Percentiles rank a stretch among this genome's conserved stretches.
phyloP scores from a whole-genome alignment of 2,113 vertebrate species.

The Callocephalon fimbriatum region DNA sequence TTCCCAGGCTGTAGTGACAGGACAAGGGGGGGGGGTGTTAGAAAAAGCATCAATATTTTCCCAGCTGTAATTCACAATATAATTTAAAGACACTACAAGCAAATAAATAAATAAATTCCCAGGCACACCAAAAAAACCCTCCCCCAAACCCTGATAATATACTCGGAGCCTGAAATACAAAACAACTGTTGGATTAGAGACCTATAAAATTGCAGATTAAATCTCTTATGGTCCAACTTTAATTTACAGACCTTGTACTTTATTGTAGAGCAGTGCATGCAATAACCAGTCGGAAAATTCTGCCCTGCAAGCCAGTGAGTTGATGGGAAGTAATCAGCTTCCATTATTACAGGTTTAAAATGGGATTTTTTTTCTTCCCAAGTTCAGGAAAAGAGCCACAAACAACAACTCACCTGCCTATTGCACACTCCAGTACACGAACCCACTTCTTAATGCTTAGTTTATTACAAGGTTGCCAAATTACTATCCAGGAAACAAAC shows the following conservation, averaged over 20 bases:
- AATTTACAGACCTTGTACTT: conserved; percentile 49
- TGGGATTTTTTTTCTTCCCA: conserved; percentile 48
- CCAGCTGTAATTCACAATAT: neutral
- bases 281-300: conserved; percentile 50
- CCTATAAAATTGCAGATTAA: conserved; percentile 53
- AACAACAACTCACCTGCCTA: conserved; percentile 37
- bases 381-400: conserved; percentile 51
- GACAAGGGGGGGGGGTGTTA: neutral
- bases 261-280: neutral
- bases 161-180: neutral
- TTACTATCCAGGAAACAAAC: conserved; percentile 4
- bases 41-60: conserved; percentile 34
- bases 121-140: neutral
- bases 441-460: neutral
- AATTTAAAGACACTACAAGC: neutral
- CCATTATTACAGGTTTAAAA: conserved; percentile 17
- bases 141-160: conserved; percentile 1
- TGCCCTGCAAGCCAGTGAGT: conserved; percentile 45
- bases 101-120: conserved; percentile 18
- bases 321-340: conserved; percentile 62
- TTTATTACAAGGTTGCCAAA: conserved; percentile 36
- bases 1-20: too few relatives aligned
- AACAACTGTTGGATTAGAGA: conserved; percentile 14
- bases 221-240: conserved; percentile 50
- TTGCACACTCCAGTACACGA: neutral